phyloP scores from a whole-genome alignment of 2,888 invertebrate species.

The Gymnocheta viridis region DNA sequence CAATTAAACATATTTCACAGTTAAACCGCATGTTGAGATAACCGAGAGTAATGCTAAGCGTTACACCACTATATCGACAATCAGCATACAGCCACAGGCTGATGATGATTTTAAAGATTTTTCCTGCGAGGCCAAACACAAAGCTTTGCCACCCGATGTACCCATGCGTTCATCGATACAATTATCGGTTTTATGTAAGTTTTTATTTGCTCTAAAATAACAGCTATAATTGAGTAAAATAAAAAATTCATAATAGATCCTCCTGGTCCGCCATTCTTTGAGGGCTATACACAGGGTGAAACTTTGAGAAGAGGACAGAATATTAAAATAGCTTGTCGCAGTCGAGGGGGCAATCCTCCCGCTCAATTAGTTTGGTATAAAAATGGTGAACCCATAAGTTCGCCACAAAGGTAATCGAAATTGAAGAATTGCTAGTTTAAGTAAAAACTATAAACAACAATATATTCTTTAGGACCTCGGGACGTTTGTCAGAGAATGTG shows the following conservation, averaged over 20 bases:
- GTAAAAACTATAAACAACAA: not conserved
- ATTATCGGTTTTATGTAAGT: constrained; percentile 80
- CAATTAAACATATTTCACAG: constrained; percentile 22
- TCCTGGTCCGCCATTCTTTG: constrained; percentile 80
- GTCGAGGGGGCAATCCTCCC: constrained; percentile 80
- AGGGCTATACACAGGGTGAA: constrained; percentile 79
- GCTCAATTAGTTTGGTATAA: constrained; percentile 80
- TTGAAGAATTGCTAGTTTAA: not conserved
- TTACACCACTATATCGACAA: constrained; percentile 76
- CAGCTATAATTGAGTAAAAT: not conserved
- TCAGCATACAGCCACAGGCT: constrained; percentile 77
- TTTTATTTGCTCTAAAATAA: not conserved
- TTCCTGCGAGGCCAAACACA: constrained; percentile 79
- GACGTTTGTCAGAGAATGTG: constrained; percentile 79
- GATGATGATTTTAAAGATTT: constrained; percentile 80
- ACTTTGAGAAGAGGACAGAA: constrained; percentile 78
- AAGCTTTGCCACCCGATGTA: constrained; percentile 79
- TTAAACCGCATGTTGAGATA: constrained; percentile 76
- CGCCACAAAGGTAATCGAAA: constrained; percentile 75
- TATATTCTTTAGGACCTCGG: constrained; percentile 74
- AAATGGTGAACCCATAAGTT: constrained; percentile 77
- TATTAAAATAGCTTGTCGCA: constrained; percentile 79
- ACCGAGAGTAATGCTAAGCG: constrained; percentile 77
- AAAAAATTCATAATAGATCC: constrained; percentile 75
- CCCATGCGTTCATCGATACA: constrained; percentile 80